Evolutionary conservation across 2,888 invertebrate species (phyloP).

Genomic region (Carabus problematicus): DNA sequence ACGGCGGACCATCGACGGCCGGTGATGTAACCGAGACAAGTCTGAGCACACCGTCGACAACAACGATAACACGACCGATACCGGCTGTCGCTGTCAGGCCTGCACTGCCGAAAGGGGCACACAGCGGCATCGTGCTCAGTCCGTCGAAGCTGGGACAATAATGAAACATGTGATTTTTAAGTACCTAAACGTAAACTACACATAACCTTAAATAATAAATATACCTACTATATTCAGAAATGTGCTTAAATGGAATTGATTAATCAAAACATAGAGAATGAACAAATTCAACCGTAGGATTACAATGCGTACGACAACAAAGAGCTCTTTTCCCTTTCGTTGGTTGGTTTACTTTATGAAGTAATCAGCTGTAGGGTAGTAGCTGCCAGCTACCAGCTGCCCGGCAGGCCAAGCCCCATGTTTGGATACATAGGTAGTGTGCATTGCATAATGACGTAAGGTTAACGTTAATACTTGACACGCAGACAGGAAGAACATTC

Average conservation of each 20-base stretch:
- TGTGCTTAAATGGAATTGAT: constrained; percentile 54
- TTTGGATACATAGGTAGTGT: no score
- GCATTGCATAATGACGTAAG: no score
- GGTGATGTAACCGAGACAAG: constrained; percentile 61
- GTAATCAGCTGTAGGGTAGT: no score
- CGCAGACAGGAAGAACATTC: no score
- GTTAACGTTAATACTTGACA: no score
- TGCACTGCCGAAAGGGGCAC: constrained; percentile 50
- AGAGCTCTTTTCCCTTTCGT: constrained; percentile 30
- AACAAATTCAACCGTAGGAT: constrained; percentile 40
- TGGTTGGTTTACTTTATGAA: no score
- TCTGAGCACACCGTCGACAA: constrained; percentile 58
- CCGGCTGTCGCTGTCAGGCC: constrained; percentile 47
- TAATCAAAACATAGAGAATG: constrained; percentile 45
- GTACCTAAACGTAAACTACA: constrained; percentile 30
- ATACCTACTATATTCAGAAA: constrained; percentile 19
- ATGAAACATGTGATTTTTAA: constrained; percentile 44
- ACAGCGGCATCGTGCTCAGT: constrained; percentile 68
- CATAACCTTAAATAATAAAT: constrained; percentile 7
- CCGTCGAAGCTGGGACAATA: constrained; percentile 51
- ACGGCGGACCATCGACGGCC: constrained; percentile 46
- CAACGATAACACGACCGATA: constrained; percentile 52
- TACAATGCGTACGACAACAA: constrained; percentile 41
- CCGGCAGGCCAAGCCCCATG: no score
- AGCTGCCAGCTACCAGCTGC: no score